A percentile compares a stretch with the other conserved stretches of the same genome.
Conservation (phyloP, 2,113 vertebrate species). For the Leucopternis melanops region DNA sequence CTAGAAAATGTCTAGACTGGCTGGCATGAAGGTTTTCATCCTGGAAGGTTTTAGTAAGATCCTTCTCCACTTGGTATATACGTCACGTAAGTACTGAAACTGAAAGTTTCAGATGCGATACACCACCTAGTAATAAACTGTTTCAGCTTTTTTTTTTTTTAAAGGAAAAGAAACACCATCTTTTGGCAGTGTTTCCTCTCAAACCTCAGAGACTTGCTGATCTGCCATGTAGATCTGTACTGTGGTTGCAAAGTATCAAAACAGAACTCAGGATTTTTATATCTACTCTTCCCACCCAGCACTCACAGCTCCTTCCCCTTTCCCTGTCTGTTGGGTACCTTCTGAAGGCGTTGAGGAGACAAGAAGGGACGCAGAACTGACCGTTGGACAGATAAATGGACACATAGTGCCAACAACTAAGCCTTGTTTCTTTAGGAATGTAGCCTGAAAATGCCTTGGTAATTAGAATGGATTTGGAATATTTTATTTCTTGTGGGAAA, state of each 20-base stretch:
- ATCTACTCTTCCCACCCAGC: slow-evolving; percentile 18
- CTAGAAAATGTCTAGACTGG: slow-evolving; percentile 4
- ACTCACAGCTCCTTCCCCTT: not conserved
- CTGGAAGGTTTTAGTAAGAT: slow-evolving; percentile 63
- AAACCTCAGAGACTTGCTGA: slow-evolving; percentile 32
- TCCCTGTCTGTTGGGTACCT: not conserved
- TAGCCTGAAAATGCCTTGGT: not conserved
- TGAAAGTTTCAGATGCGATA: slow-evolving; percentile 27
- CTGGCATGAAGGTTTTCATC: not conserved
- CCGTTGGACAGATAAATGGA: not conserved
- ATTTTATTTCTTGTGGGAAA: not conserved
- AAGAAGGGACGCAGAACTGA: not conserved
- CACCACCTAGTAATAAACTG: slow-evolving; percentile 27
- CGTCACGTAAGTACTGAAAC: slow-evolving; percentile 29
- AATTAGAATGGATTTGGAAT: not conserved
- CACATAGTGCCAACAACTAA: not conserved
- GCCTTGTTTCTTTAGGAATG: not conserved
- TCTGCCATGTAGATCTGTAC: not conserved
- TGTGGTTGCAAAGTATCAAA: slow-evolving; percentile 40
- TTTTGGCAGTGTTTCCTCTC: slow-evolving; percentile 34
- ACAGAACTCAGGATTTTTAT: slow-evolving; percentile 45
- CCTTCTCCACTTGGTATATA: not conserved
- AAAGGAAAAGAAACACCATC: not conserved
- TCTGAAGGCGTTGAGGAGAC: not conserved
- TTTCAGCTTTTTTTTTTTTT: not conserved